These are phyloP conservation scores for Mastomys natalensis DNA, from an alignment of 2,113 vertebrate species.

Conservation along the genomic window DNA sequence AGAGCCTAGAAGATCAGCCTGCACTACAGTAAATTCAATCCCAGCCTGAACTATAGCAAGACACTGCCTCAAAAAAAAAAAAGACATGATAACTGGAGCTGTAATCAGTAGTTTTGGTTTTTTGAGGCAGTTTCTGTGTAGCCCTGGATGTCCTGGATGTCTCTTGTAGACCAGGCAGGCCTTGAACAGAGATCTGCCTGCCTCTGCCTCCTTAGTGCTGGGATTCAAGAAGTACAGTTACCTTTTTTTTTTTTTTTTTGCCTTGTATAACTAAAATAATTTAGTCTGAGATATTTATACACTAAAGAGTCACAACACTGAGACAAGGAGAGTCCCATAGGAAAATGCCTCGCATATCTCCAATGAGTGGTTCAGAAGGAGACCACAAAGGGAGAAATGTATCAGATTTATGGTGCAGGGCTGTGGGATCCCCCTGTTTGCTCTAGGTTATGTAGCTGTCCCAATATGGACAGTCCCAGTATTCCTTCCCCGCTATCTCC, in stretches of 20 bases:
- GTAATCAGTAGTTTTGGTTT: constrained; percentile 49
- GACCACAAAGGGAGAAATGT: rapidly evolving
- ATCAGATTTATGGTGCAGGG: not conserved
- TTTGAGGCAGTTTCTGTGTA: not conserved
- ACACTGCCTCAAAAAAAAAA: not conserved
- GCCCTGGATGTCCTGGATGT: not conserved
- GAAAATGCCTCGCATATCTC: not conserved
- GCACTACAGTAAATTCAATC: not conserved
- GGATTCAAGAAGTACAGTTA: not conserved
- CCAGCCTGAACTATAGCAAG: not conserved
- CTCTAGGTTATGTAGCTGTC: not conserved
- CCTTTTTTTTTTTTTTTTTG: constrained; percentile 46
- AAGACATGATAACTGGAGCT: not conserved
- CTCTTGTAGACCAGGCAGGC: not conserved
- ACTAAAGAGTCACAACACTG: constrained; percentile 53
- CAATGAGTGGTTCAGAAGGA: not conserved
- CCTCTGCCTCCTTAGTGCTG: not conserved
- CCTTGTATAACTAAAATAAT: constrained; percentile 66
- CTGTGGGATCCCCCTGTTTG: not conserved
- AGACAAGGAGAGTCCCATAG: constrained; percentile 63
- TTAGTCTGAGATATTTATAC: constrained; percentile 65
- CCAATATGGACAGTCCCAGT: not conserved
- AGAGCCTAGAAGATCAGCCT: not conserved
- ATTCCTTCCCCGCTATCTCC: no score
- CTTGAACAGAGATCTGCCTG: not conserved